Conservation (phyloP, 2,113 vertebrate genomes). For the Hemicordylus capensis region DNA sequence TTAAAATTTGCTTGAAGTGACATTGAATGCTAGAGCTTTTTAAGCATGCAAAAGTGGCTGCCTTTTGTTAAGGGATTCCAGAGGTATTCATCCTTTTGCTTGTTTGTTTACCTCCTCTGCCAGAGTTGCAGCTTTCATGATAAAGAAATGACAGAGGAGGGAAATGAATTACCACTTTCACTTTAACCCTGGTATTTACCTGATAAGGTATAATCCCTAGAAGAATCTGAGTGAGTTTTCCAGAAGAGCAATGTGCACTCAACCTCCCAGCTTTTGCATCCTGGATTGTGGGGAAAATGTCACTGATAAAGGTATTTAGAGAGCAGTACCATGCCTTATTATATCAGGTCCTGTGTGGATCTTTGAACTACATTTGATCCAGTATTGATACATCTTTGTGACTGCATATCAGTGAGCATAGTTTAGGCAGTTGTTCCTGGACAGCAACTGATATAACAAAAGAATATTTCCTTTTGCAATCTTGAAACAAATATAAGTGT, state of each 20-base stretch:
- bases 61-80: conserved; percentile 20
- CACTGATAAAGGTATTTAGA: conserved; percentile 75
- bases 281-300: conserved; percentile 73
- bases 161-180: conserved; percentile 68
- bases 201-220: conserved; percentile 67
- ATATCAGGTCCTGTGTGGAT: conserved; percentile 58
- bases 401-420: conserved; percentile 55
- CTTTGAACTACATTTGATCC: conserved; percentile 69
- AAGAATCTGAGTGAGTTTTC: conserved; percentile 73
- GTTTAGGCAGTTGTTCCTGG: conserved; percentile 60
- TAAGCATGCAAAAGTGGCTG: conserved; percentile 17
- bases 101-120: conserved; percentile 37
- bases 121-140: conserved; percentile 56
- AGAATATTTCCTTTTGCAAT: conserved; percentile 40
- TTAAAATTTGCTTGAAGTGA: conserved; percentile 54
- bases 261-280: conserved; percentile 72
- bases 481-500: conserved; percentile 36
- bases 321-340: conserved; percentile 64
- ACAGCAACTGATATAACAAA: conserved; percentile 28
- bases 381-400: conserved; percentile 54
- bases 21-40: conserved; percentile 32
- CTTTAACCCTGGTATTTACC: conserved; percentile 66
- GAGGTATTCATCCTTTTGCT: conserved; percentile 45
- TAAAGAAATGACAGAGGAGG: conserved; percentile 55
- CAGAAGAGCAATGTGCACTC: conserved; percentile 69